A percentile compares a stretch with the other conserved stretches of the same genome.
These are phyloP conservation scores for Leucophenga maculata DNA, from an alignment of 2,888 invertebrate species.

Conservation along the genomic window DNA sequence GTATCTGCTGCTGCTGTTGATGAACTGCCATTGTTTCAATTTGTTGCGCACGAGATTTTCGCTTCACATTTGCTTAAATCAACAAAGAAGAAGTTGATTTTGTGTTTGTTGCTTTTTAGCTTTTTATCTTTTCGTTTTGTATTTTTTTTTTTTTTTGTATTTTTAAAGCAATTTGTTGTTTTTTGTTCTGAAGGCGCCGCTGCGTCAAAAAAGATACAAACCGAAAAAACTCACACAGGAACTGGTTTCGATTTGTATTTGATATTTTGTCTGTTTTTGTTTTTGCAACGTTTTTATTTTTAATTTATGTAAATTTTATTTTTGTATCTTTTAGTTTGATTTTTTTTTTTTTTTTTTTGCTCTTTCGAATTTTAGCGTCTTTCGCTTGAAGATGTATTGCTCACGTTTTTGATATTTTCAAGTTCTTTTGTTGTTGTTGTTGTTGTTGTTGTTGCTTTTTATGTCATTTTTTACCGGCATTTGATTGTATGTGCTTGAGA, in stretches of 20 bases:
- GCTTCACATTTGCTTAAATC: constrained; percentile 59
- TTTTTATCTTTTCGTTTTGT: not conserved
- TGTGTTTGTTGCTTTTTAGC: constrained; percentile 9
- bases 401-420: constrained; percentile 41
- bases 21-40: constrained; percentile 54
- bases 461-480: no score
- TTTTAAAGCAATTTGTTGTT: not conserved
- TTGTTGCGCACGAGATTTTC: constrained; percentile 4
- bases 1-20: constrained; percentile 37
- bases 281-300: not conserved
- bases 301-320: not conserved
- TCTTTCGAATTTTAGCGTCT: not conserved
- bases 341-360: not conserved
- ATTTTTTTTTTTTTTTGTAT: constrained; percentile 36
- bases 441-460: constrained; percentile 6
- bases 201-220: no score
- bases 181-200: no score
- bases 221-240: no score
- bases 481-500: constrained; percentile 2
- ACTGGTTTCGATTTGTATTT: no score
- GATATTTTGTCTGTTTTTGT: no score
- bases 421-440: constrained; percentile 10
- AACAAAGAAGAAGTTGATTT: constrained; percentile 31
- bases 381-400: constrained; percentile 25
- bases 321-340: not conserved